Evolutionary conservation across 2,888 invertebrate genomes (phyloP).

Genomic region (Amiota communis): DNA sequence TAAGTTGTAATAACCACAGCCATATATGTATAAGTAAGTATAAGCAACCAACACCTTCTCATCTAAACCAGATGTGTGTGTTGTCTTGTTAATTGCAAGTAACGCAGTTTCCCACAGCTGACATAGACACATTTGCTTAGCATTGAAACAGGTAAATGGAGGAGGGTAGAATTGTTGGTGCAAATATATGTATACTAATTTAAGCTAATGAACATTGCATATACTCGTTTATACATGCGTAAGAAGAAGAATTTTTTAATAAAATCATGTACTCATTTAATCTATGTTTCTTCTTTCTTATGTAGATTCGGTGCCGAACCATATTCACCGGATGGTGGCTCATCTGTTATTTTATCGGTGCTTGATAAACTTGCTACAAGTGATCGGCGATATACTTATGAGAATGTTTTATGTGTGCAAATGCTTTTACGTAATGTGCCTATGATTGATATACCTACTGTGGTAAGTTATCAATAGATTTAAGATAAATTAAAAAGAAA

Average conservation of each 20-base stretch:
- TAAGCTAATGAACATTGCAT: no score
- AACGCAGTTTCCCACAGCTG: background rate
- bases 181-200: background rate
- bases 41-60: background rate
- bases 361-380: conserved; percentile 78
- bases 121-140: background rate
- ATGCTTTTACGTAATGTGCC: conserved; percentile 80
- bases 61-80: background rate
- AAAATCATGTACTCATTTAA: background rate
- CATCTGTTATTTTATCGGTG: conserved; percentile 79
- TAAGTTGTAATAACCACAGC: background rate
- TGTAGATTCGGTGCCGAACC: conserved; percentile 80
- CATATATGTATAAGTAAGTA: background rate
- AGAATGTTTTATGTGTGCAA: conserved; percentile 81
- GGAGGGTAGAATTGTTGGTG: background rate
- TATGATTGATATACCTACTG: conserved; percentile 75
- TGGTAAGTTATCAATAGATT: conserved; percentile 59
- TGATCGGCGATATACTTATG: conserved; percentile 80
- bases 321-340: conserved; percentile 76
- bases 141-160: background rate
- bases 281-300: background rate
- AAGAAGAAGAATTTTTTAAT: no score
- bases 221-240: no score
- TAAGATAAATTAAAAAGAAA: no score
- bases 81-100: no score